A percentile compares a stretch with the other conserved stretches of the same genome.
Conservation (phyloP, 2,888 invertebrate genomes). For the Polydrusus tereticollis region DNA sequence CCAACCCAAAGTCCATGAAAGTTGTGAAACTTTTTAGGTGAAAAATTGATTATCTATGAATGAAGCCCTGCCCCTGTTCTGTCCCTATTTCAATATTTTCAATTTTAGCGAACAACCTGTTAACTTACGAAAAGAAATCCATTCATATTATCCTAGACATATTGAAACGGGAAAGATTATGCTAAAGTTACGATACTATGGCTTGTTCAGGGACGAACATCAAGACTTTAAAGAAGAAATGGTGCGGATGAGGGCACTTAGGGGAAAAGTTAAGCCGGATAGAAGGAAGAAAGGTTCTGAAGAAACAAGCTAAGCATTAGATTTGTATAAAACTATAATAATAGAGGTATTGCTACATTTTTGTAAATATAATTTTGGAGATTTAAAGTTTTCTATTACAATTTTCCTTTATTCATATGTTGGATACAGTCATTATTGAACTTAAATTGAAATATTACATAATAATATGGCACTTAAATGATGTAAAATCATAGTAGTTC, state of each 20-base stretch:
- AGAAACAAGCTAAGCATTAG: conserved; percentile 24
- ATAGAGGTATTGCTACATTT: not conserved
- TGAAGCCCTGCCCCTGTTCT: too few relatives aligned
- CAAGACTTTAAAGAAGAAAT: conserved; percentile 91
- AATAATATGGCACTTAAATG: too few relatives aligned
- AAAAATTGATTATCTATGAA: not conserved
- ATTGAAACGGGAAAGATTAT: conserved; percentile 82
- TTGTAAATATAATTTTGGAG: not conserved
- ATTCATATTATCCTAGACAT: conserved; percentile 90
- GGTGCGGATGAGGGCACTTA: conserved; percentile 78
- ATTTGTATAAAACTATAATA: not conserved
- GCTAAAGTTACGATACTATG: conserved; percentile 80
- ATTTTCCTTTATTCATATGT: too few relatives aligned
- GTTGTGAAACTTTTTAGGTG: conserved; percentile 75
- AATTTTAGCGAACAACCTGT: conserved; percentile 78
- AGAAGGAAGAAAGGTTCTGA: conserved; percentile 57
- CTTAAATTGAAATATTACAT: too few relatives aligned
- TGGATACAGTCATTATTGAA: too few relatives aligned
- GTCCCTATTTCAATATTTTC: too few relatives aligned
- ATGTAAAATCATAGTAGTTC: too few relatives aligned
- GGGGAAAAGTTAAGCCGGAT: conserved; percentile 77
- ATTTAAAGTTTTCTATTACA: too few relatives aligned
- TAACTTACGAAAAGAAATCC: conserved; percentile 78
- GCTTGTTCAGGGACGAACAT: conserved; percentile 89
- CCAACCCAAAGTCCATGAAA: conserved; percentile 82